Evolutionary conservation across 2,797 vertebrate genomes (phyloP), one percentile per base, ranked within the genome.

Genomic region (Phalanger gymnotis): DNA sequence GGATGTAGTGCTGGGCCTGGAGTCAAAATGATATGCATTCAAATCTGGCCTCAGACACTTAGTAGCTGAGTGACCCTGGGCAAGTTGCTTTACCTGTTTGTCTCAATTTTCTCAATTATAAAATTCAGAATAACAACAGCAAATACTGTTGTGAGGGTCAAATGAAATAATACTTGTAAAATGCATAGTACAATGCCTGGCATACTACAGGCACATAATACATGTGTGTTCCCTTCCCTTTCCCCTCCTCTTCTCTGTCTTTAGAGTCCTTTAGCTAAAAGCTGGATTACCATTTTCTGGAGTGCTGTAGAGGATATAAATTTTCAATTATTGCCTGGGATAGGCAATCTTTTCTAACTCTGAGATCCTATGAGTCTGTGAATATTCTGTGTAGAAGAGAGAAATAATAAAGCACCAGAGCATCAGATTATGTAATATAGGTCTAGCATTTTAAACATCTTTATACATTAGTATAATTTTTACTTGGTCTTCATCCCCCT

Each of bases 401-500:
- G 73, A 81, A 47, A 81, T 47, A 81, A 81, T 47, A 81, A 81
- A 47, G 13, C 22, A 81, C 40, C 6, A 81, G 40, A 47, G 10
- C 5, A 27, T 81, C 73, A 81, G 22, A 81, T 25, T 47, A 81
- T 7, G 0, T 47, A 81, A 81, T 47, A 81, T 25, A 47, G 40
- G 40, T 81, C n/a, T 81, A 47, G n/a, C 2, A 81, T 73, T 81
- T 81, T 81, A 25, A 47, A 81, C 7, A 47, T 47, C 40, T 81
- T 47, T 81, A 47, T 81, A 11, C 22, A 47, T 27, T 27, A 27
- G 0, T 25, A 27, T 47, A 47, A 81, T 81, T 81, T 25, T 81
- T 16, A 57, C 28, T 55, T 93, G 52, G 31, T 54, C 34, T 92
- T 90, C 16, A 93, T 93, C 57, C 92, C 28, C 94, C 87, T 95